phyloP scores from a whole-genome alignment of 2,888 invertebrate genomes.

The Cerastis leucographa region DNA sequence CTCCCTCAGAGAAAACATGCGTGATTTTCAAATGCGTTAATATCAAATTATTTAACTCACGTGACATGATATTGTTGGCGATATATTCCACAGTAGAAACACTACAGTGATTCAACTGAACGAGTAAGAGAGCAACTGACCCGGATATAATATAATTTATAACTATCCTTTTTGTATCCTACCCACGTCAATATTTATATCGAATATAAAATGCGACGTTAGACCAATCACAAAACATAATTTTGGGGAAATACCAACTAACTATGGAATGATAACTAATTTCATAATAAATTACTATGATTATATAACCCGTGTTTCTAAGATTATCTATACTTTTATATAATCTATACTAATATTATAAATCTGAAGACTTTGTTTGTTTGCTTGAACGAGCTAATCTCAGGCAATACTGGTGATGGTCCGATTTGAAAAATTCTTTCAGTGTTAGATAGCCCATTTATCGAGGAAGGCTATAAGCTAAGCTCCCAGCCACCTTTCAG shows the following conservation, averaged over 20 bases:
- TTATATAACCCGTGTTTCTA: background rate
- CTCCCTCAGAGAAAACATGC: too few relatives aligned
- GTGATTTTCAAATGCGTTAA: background rate
- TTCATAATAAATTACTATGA: background rate
- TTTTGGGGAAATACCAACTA: background rate
- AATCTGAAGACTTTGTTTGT: too few relatives aligned
- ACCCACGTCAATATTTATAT: background rate
- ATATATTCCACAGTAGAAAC: background rate
- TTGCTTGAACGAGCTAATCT: too few relatives aligned
- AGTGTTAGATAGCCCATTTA: too few relatives aligned
- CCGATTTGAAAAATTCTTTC: too few relatives aligned
- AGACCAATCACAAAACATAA: background rate
- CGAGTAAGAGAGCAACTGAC: background rate
- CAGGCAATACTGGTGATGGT: too few relatives aligned
- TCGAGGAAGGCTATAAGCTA: too few relatives aligned
- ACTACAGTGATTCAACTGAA: background rate
- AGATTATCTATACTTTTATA: too few relatives aligned
- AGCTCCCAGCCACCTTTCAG: background rate
- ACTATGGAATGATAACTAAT: background rate
- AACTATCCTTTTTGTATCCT: background rate
- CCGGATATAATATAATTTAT: background rate
- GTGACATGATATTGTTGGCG: background rate
- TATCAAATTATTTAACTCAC: background rate
- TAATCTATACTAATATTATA: too few relatives aligned
- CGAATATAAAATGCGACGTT: background rate